Evolutionary conservation across 2,888 invertebrate species (phyloP), one percentile per base, ranked within the genome.

Genomic region (Azorinus chamasolen): DNA sequence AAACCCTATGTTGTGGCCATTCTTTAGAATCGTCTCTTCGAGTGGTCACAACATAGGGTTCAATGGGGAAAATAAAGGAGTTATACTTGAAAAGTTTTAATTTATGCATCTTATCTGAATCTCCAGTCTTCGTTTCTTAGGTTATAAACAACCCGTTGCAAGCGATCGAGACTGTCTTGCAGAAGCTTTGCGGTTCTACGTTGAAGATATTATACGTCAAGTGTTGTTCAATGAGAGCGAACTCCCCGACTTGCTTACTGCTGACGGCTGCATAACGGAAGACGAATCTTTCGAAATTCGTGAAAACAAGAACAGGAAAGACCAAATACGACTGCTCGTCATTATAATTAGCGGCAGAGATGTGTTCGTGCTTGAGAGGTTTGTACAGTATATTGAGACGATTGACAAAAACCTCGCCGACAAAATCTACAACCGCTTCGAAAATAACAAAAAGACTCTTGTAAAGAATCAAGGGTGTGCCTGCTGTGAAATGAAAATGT

Each of bases 191-290:
- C 24, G 27, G n/a, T 14, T 27, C 14, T 14, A 51, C 51, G 27
- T 51, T 24, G 25, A 22, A 25, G 25, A 8, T 12, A 51, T 51
- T 3, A 27, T 51, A 14, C 25, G 27, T n/a, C 8, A 10, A 51
- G 20, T 20, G 16, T 6, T 25, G 1, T 51, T 51, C 24, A 10
- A 25, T 12, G 25, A 51, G 51, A 51, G 51, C 10, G 2, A 51
- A 8, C 51, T 51, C 2, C 51, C 51, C 14, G 51, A 51, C 20
- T 6, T 8, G 12, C n/a, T 51, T 14, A 51, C n/a, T 14, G 6
- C 8, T 12, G 24, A 25, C n/a, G 51, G 51, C 16, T 51, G 51
- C 25, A 14, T 51, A 16, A 51, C 51, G 16, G 51, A 51, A 25
- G 51, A 51, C 20, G 51, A 51, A 24, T 51, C 25, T 27, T 14